Conservation (phyloP, 2,797 vertebrate genomes). For the Malacoraja senta region DNA sequence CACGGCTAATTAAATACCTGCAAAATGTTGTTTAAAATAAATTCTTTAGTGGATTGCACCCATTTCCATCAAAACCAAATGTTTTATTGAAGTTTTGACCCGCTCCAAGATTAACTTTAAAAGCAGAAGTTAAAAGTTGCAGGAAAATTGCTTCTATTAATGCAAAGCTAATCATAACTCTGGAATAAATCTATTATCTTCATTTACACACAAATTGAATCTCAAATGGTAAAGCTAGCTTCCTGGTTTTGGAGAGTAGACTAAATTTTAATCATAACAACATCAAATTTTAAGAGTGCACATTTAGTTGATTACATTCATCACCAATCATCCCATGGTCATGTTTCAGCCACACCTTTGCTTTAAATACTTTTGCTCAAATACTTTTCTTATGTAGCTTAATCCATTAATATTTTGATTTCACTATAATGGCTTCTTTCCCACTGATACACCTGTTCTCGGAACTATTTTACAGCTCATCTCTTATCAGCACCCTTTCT, state of each 20-base stretch:
- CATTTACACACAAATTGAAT: background rate
- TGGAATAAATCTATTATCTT: background rate
- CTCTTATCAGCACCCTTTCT: background rate
- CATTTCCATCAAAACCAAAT: background rate
- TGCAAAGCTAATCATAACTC: background rate
- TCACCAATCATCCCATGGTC: background rate
- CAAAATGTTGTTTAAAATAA: conserved; percentile 43
- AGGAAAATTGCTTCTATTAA: background rate
- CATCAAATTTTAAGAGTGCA: background rate
- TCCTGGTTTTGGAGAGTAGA: background rate
- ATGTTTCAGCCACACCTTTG: background rate
- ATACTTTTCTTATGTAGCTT: background rate
- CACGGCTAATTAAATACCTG: conserved; percentile 91
- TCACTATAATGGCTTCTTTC: background rate
- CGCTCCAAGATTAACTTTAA: background rate
- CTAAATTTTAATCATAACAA: background rate
- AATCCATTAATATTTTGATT: background rate
- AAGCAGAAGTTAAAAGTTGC: background rate
- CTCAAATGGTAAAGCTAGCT: background rate
- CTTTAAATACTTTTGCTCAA: too few species aligned
- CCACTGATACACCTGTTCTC: background rate
- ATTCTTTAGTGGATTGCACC: background rate
- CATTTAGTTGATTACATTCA: background rate
- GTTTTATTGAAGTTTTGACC: background rate
- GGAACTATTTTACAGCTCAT: background rate